Evolutionary conservation across 2,797 vertebrate species (phyloP), one percentile per base, ranked within the genome.

Genomic region (Calcarius lapponicus): DNA sequence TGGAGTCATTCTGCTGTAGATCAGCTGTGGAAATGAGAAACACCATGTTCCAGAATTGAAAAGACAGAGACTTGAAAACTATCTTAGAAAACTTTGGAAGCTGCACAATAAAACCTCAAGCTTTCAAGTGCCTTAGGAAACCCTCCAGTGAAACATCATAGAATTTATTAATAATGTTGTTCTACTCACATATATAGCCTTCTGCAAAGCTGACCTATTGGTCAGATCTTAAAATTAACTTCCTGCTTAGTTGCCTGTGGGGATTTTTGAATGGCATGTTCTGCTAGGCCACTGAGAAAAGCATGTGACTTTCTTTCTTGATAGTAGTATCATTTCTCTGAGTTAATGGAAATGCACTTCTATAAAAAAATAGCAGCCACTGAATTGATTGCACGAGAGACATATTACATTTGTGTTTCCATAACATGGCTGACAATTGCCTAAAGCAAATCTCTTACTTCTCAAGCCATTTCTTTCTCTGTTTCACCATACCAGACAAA

Each of bases 401-500:
- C 58, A 45, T 45, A 40, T 18, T 74, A 65, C 7, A 25, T 64
- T 92, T 54, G 13, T 90, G 62, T 93, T 90, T 34, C 13, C 48
- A 29, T 94, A 99, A 98, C 56, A 97, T 98, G 80, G 91, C 97
- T 18, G 96, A 97, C 19, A 97, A 96, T 97, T 99, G 21, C 98
- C 98, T 0, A 80, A 50, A 84, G 97, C 96, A 89, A 99, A 99
- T 93, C 90, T 97, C 24, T 93, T 98, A 72, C 97, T 99, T 72
- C 97, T 99, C 82, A 98, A 98, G 85, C 92, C 98, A 75, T 95
- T 99, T 20, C 75, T 98, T 86, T 98, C 97, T 13, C 81, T 99
- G 79, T 97, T 99, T 24, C 93, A 98, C 80, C 97, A 98, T 83
- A 98, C 98, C 92, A 98, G 97, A 42, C 95, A 97, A 94, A 98